Evolutionary conservation across 2,113 vertebrate genomes (phyloP).

Genomic region (Sinocyclocheilus maitianheensis): DNA sequence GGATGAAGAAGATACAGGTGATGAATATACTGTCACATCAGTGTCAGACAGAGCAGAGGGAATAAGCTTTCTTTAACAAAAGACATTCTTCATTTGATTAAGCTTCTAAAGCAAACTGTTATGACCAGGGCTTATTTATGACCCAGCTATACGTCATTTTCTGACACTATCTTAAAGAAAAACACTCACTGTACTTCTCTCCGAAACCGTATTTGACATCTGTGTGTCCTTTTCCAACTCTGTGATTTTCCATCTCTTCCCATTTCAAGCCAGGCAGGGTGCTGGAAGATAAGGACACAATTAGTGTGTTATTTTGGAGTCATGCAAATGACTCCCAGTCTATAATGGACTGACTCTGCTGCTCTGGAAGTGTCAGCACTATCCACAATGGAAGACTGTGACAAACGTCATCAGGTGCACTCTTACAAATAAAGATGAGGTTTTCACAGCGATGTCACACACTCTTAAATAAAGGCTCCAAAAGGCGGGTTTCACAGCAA

Average conservation of each 20-base stretch:
- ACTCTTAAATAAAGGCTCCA: too few species aligned
- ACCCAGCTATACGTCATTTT: constrained; percentile 22
- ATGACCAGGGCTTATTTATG: constrained; percentile 6
- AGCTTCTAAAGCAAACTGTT: background rate
- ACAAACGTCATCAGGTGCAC: constrained; percentile 1
- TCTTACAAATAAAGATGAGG: too few species aligned
- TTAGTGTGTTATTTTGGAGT: constrained; percentile 56
- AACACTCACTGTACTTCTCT: background rate
- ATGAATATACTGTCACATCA: constrained; percentile 33
- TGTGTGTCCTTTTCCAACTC: constrained; percentile 24
- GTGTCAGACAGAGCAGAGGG: background rate
- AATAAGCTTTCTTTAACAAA: constrained; percentile 1
- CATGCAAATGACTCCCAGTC: constrained; percentile 48
- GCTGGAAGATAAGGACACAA: constrained; percentile 51
- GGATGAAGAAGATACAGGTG: constrained; percentile 1
- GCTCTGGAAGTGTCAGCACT: constrained; percentile 47
- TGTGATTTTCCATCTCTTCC: constrained; percentile 20
- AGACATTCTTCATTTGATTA: constrained; percentile 9
- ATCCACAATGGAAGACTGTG: constrained; percentile 39
- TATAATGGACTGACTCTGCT: constrained; percentile 47
- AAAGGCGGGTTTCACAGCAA: too few species aligned
- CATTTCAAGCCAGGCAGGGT: constrained; percentile 15
- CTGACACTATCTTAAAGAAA: constrained; percentile 21
- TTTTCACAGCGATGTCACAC: too few species aligned
- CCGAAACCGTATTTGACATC: constrained; percentile 15